phyloP scores from a whole-genome alignment of 2,888 invertebrate genomes.

The Dicranocentrus wangi region DNA sequence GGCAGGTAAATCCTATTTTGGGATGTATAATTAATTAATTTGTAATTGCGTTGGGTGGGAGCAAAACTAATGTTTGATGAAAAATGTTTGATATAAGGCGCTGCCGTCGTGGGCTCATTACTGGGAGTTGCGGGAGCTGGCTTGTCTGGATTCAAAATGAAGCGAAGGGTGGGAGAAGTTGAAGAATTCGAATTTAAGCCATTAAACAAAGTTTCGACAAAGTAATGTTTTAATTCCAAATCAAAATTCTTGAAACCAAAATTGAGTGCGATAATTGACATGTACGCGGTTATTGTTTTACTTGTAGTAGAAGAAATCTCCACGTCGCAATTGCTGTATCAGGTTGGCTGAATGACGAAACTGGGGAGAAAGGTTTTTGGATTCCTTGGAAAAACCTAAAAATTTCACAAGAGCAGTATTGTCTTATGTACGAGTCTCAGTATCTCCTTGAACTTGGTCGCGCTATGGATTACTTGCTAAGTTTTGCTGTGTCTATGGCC shows the following conservation, averaged over 20 bases:
- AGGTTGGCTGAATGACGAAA: constrained; percentile 80
- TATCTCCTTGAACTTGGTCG: constrained; percentile 79
- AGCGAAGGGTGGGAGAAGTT: constrained; percentile 79
- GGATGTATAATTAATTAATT: not conserved
- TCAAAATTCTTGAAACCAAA: too few relatives aligned
- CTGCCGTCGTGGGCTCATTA: constrained; percentile 77
- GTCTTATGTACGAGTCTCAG: constrained; percentile 79
- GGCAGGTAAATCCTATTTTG: constrained; percentile 74
- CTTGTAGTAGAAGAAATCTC: constrained; percentile 75
- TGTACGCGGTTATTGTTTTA: too few relatives aligned
- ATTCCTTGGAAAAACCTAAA: constrained; percentile 79
- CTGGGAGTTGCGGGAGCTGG: constrained; percentile 83
- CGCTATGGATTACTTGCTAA: constrained; percentile 80
- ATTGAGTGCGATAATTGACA: too few relatives aligned
- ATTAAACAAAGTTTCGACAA: constrained; percentile 75
- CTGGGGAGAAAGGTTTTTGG: constrained; percentile 75
- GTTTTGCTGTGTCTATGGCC: constrained; percentile 78
- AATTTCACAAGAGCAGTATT: constrained; percentile 80
- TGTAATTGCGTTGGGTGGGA: too few relatives aligned
- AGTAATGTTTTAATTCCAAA: constrained; percentile 64
- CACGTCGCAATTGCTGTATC: constrained; percentile 80
- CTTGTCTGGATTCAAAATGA: constrained; percentile 82
- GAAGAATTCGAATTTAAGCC: constrained; percentile 81
- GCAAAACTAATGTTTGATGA: too few relatives aligned
- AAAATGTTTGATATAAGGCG: constrained; percentile 36